Conservation (phyloP, 2,888 invertebrate species). For the Drosophila formosana region DNA sequence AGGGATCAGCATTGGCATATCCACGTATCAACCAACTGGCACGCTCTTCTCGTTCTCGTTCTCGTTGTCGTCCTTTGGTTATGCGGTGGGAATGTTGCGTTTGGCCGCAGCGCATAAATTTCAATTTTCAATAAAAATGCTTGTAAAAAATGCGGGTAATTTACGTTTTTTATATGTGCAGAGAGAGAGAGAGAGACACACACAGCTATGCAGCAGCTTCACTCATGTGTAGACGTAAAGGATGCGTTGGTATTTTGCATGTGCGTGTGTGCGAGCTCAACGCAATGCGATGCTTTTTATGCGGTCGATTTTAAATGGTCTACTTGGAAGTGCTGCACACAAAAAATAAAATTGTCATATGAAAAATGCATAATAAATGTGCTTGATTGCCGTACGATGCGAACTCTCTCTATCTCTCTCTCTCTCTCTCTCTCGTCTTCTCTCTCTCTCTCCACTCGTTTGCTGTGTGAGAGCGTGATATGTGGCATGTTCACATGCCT, state of each 20-base stretch:
- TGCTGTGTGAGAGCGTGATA: constrained; percentile 19
- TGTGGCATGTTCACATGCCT: constrained; percentile 57
- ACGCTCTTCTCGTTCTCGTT: neutral
- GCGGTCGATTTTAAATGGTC: constrained; percentile 76
- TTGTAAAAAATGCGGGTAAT: constrained; percentile 80
- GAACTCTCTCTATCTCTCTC: constrained; percentile 1
- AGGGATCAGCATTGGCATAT: constrained; percentile 63
- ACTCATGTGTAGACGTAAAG: constrained; percentile 59
- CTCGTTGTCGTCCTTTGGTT: neutral
- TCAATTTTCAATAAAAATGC: constrained; percentile 73
- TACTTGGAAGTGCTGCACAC: constrained; percentile 56
- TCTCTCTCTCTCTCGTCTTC: constrained; percentile 18
- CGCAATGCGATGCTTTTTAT: constrained; percentile 63
- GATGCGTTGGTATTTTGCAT: constrained; percentile 38
- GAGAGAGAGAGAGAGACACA: constrained; percentile 9
- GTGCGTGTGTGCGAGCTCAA: constrained; percentile 23
- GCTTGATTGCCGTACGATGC: constrained; percentile 63
- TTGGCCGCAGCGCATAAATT: constrained; percentile 67
- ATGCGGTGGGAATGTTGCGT: constrained; percentile 14
- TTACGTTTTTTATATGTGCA: constrained; percentile 58
- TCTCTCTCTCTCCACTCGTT: constrained; percentile 8
- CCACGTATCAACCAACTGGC: constrained; percentile 4
- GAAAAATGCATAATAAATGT: constrained; percentile 79
- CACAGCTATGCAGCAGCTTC: constrained; percentile 43
- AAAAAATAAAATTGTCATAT: constrained; percentile 66